Percentiles rank a stretch among this genome's conserved stretches.
Conservation (phyloP, 2,113 vertebrate species). For the Theristicus caerulescens region DNA sequence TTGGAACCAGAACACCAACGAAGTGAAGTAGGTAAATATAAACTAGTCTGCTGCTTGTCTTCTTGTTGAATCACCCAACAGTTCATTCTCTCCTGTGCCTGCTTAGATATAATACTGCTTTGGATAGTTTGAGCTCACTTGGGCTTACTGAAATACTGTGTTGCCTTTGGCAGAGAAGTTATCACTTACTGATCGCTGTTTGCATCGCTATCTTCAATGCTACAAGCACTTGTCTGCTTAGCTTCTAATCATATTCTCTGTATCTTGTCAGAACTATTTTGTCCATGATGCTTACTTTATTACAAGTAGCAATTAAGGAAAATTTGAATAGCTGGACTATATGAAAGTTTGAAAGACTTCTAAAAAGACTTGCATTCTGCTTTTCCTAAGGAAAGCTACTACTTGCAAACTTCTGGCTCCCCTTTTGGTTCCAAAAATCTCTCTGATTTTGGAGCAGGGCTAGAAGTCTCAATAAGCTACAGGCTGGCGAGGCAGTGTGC, state of each 20-base stretch:
- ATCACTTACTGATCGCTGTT: neutral
- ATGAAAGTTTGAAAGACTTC: neutral
- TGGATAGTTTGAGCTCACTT: neutral
- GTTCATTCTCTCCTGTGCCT: neutral
- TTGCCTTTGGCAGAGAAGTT: neutral
- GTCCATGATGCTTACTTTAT: neutral
- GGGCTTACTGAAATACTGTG: neutral
- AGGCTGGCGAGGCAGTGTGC: neutral
- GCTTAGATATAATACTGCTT: neutral
- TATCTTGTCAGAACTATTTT: neutral
- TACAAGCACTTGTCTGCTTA: neutral
- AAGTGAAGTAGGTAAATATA: neutral
- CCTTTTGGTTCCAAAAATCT: neutral
- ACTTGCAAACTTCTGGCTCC: neutral
- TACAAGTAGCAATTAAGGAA: neutral
- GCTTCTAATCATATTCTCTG: neutral
- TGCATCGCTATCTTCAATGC: neutral
- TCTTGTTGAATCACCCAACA: neutral
- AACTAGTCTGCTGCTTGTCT: neutral
- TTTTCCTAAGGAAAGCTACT: neutral
- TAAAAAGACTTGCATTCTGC: neutral
- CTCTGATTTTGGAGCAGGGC: neutral
- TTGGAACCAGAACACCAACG: neutral
- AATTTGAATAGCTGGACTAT: neutral
- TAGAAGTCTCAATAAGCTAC: neutral